Conservation (phyloP, 2,797 vertebrate genomes). For the Picus viridis region DNA sequence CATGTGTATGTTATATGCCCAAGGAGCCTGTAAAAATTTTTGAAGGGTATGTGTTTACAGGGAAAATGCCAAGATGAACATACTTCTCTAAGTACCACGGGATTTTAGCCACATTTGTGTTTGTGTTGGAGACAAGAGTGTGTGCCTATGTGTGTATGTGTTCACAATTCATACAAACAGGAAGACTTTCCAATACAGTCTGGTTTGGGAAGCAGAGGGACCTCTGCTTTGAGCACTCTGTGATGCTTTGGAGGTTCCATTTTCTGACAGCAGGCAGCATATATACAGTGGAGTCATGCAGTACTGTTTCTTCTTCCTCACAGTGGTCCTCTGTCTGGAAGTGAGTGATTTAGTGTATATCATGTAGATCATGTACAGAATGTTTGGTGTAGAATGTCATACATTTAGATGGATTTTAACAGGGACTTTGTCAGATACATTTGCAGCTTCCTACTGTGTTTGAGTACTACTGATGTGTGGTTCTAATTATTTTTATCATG, state of each 20-base stretch:
- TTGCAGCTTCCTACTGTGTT: not conserved
- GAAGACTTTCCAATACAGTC: not conserved
- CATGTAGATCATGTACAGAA: not conserved
- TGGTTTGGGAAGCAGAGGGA: not conserved
- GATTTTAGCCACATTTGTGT: not conserved
- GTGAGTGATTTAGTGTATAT: not conserved
- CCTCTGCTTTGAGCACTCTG: not conserved
- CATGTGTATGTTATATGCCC: not conserved
- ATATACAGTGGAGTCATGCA: not conserved
- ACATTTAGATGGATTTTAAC: constrained; percentile 2
- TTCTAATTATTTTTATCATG: constrained; percentile 31
- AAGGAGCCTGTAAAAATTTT: not conserved
- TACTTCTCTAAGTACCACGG: not conserved
- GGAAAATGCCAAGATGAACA: not conserved
- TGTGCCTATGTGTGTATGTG: not conserved
- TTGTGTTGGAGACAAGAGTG: not conserved
- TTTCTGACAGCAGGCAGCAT: not conserved
- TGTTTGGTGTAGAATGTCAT: not conserved
- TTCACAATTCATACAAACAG: not conserved
- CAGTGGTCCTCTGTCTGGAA: not conserved
- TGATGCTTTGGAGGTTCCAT: not conserved
- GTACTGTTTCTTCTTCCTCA: not conserved
- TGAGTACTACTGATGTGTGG: not conserved
- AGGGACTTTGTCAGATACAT: not conserved
- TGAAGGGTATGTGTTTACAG: not conserved